Base-by-base conservation (phyloP, 2,888 invertebrate genomes). In the Oithona nana region DNA sequence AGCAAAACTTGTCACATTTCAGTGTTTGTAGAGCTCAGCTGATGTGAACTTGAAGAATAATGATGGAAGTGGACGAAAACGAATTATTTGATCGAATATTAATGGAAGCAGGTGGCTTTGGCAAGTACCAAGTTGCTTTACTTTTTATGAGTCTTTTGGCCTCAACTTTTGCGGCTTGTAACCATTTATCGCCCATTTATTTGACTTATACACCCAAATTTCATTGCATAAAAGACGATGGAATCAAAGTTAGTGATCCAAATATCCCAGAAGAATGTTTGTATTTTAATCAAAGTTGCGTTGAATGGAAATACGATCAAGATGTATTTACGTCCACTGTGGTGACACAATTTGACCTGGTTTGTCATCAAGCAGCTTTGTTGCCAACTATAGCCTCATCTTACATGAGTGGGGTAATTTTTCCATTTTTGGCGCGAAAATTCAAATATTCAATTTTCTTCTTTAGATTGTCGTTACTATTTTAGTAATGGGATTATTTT, bases 371-470 rank as follows among this genome's bases (percentile, higher is more conserved):
- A 20, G 16, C 16, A 20, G 24, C 20, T 26, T 26, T 54, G 13
- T 20, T 54, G 13, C 54, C 54, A 24, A 24, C 26, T 16, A 26
- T 54, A 13, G 26, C 24, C 54, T 24, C 24, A 16, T 24, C 54
- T 26, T 54, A 54, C 24, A 54, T 54, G 54, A 26, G 24, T 11
- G 54, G 54, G 54, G 54, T 54, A 26, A n/a, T n/a, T n/a, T 39
- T 11, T 11, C 39, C 39, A 39, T 11, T 11, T 39, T 39, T 39
- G 39, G 39, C 39, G 16, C 39, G 16, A 6, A 39, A 16, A 11
- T 39, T 6, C 16, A 39, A 16, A 39, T 39, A 39, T 6, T 39
- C 39, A 39, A 39, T 39, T 39, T 39, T 6, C 39, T 39, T 39
- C 39, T 39, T 39, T 24, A 54, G 54, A 26, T 54, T 11, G 26